Evolutionary conservation across 2,888 invertebrate species (phyloP), one percentile per base, ranked within the genome.

Genomic region (Tenthredo notha): DNA sequence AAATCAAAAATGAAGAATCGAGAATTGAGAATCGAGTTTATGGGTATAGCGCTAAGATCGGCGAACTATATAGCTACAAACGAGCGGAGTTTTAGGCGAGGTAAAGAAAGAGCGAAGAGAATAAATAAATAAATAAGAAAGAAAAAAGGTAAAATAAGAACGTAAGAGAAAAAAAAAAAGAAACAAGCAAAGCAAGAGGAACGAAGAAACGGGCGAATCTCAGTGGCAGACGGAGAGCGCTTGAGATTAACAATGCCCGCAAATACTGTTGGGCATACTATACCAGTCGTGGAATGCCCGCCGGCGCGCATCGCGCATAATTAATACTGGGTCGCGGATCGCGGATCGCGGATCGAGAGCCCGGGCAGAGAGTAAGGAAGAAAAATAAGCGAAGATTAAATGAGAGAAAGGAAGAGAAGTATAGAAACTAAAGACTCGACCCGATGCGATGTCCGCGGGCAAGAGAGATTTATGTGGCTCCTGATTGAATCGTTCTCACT

Each of bases 401-500:
- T 86, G 85, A 18, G 70, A 74, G 40, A 25, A 70, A 77, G 29
- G 65, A 74, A 84, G 78, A 84, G 77, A 75, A 61, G 43, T 85
- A 86, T 78, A 85, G 77, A 37, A 47, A 70, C 67, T 7, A 67
- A 83, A 67, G 67, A 83, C 83, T 83, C 83, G 85, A 88, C 87
- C 88, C 90, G 90, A 74, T 92, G 93, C 90, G 90, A 74, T 92
- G 93, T 92, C 92, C 91, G 90, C 92, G 90, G 91, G 91, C 90
- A 92, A 91, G 92, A 93, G 93, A 93, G 93, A 93, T 93, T 93
- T 93, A 93, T 93, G 93, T 93, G 92, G 91, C 92, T 93, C 92
- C 93, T 93, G 93, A 93, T 93, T 93, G 93, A 93, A 93, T 93
- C 93, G 93, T 93, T 93, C 93, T 93, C 93, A 93, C 93, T 93